A percentile compares a stretch with the other conserved stretches of the same genome.
Evolutionary conservation across 1,140 invertebrate species (phyloP).

Genomic region (Lethocerus indicus): DNA sequence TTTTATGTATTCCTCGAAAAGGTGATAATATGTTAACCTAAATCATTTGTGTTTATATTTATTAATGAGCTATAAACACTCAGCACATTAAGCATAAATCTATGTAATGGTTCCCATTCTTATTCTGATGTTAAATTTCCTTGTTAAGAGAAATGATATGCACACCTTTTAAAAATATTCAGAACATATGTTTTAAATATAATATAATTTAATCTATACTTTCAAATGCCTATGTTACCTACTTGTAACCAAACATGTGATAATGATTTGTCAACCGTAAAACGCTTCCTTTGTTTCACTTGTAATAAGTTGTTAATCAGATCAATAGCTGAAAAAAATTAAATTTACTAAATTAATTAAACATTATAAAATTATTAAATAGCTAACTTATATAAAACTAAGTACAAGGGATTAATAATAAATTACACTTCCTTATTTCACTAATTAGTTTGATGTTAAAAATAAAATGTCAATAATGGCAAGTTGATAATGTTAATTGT

Average conservation of each 20-base stretch:
- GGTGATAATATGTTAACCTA: not conserved
- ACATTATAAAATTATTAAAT: slow-evolving; percentile 3
- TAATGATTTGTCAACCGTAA: slow-evolving; percentile 91
- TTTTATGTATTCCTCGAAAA: not conserved
- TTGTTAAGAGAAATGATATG: not conserved
- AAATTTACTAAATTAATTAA: slow-evolving; percentile 4
- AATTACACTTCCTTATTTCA: no score
- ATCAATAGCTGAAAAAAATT: slow-evolving; percentile 70
- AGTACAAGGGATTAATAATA: not conserved
- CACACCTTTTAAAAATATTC: not conserved
- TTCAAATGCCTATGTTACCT: slow-evolving; percentile 15
- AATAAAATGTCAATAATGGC: no score
- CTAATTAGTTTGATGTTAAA: no score
- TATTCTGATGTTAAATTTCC: no score
- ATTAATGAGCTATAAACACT: not conserved
- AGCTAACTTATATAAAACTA: slow-evolving; percentile 6
- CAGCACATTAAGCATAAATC: not conserved
- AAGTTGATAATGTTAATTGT: no score
- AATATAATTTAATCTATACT: not conserved
- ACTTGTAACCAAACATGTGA: slow-evolving; percentile 88
- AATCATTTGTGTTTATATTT: not conserved
- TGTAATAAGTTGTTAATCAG: slow-evolving; percentile 94
- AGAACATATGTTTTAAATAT: not conserved
- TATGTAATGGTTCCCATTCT: no score
- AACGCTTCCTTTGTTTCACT: slow-evolving; percentile 95